Percentiles rank a stretch among this genome's conserved stretches.
Conservation (phyloP, 2,113 vertebrate species). For the Leptosomus discolor region DNA sequence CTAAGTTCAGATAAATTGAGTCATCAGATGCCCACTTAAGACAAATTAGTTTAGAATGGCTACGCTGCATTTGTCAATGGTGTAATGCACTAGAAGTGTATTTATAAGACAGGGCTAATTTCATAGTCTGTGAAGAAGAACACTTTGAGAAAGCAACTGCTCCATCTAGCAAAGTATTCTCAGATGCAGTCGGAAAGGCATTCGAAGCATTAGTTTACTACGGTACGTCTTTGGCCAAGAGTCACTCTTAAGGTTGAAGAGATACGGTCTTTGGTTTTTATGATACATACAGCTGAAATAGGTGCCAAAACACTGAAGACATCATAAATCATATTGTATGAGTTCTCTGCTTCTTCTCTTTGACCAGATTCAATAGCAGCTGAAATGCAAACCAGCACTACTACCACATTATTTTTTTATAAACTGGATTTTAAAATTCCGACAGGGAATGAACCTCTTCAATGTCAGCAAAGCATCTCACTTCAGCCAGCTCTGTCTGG, state of each 20-base stretch:
- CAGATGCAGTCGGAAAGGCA: background rate
- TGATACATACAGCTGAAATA: background rate
- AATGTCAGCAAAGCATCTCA: background rate
- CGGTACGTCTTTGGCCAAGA: background rate
- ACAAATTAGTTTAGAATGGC: slow-evolving; percentile 8
- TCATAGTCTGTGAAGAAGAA: background rate
- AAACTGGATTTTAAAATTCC: background rate
- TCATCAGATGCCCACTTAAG: background rate
- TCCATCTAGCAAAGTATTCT: background rate
- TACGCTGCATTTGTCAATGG: background rate
- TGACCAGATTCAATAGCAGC: background rate
- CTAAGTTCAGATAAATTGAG: background rate
- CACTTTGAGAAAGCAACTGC: background rate
- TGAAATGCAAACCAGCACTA: background rate
- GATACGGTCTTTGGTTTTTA: background rate
- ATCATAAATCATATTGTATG: background rate
- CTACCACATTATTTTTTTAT: background rate
- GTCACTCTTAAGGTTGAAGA: background rate
- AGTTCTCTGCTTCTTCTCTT: background rate
- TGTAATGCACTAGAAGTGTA: background rate
- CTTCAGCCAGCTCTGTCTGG: background rate
- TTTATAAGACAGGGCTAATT: background rate
- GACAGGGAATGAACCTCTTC: background rate
- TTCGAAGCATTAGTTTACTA: background rate
- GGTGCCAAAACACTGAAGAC: background rate